phyloP scores from a whole-genome alignment of 2,888 invertebrate species.

The Leucophenga montana region DNA sequence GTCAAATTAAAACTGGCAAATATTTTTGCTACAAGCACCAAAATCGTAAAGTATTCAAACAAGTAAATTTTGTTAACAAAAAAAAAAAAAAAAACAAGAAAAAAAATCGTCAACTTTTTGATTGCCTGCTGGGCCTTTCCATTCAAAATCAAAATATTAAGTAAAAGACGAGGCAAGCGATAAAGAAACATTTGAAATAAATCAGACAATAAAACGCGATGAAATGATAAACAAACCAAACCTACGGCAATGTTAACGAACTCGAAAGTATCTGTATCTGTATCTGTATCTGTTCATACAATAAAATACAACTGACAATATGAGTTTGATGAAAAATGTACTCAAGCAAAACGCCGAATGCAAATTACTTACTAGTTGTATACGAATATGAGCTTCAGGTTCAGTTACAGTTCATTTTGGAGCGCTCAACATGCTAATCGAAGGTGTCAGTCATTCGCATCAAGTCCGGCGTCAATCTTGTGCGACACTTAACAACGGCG shows the following conservation, averaged over 20 bases:
- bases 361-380: slow-evolving; percentile 59
- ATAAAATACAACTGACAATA: slow-evolving; percentile 25
- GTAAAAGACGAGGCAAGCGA: no score
- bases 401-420: slow-evolving; percentile 24
- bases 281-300: no score
- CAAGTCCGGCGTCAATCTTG: slow-evolving; percentile 21
- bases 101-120: background rate
- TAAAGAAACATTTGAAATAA: background rate
- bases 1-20: background rate
- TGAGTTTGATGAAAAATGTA: slow-evolving; percentile 23
- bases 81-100: background rate
- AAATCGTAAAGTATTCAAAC: background rate
- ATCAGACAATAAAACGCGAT: background rate
- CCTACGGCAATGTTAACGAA: slow-evolving; percentile 61
- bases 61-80: background rate
- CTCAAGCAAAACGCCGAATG: slow-evolving; percentile 50
- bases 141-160: background rate
- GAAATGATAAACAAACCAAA: slow-evolving; percentile 37
- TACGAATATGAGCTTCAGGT: slow-evolving; percentile 23
- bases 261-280: slow-evolving; percentile 23
- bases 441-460: slow-evolving; percentile 44
- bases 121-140: background rate
- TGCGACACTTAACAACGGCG: no score
- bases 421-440: slow-evolving; percentile 50
- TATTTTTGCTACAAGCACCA: background rate